Base-by-base conservation (phyloP, 1,140 invertebrate species). In the Caenorhabditis brenneri region DNA sequence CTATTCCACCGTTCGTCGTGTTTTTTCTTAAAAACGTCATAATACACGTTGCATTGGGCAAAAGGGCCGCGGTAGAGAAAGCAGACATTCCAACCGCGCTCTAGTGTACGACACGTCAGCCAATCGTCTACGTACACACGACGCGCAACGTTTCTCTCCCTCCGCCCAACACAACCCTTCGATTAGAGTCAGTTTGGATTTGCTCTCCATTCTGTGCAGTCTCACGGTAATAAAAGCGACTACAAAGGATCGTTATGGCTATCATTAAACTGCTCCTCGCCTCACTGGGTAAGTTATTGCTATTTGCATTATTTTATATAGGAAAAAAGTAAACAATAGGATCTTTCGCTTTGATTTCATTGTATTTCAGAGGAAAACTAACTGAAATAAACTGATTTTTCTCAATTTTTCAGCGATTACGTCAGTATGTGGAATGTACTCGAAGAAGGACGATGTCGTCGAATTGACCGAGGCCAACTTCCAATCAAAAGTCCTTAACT, bases 391-490 rank as follows among this genome's bases (percentile, higher is more conserved):
- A 42, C 12, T 42, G 39, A 42, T 58, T 51, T 19, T n/a, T 27
- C 27, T 7, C 7, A 22, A 24, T 80, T 27, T 81, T 81, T 33
- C 80, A 81, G 80, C 53, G 49, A 58, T 58, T 15, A 39, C 29
- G 1, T 33, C 80, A 19, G 49, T 27, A 42, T 58, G 49, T 53
- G 95, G 93, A 48, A 91, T 97, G 82, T 98, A 97, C 89, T 93
- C 94, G 15, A 93, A 94, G 1, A 93, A 92, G 31, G 95, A 95
- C 83, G 95, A 95, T 91, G 96, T 99, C 7, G 92, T 99, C 10
- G 95, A 97, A 87, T 92, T 99, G 29, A 97, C 94, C n/a, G 93
- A 94, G 7, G 92, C 92, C 31, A 98, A 97, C 93, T 99, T 99
- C 91, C 94, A 99, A 86, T 93, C 92, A 86, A 92, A 94, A 88